Conservation (phyloP, 2,797 vertebrate species). For the Coregonus suidteri region DNA sequence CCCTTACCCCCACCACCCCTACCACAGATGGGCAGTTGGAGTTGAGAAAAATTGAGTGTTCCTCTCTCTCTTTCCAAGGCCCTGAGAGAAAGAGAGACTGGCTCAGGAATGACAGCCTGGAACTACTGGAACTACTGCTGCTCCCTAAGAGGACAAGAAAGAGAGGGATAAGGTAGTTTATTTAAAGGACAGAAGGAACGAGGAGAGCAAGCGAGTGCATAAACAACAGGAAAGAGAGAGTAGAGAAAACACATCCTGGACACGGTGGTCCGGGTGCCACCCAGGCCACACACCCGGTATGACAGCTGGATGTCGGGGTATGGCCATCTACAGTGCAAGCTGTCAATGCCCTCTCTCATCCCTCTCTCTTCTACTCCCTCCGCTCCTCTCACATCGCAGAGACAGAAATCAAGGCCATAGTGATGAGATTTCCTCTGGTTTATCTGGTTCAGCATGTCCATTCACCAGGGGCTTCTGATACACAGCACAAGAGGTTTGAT, state of each 20-base stretch:
- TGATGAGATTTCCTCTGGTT: slow-evolving; percentile 68
- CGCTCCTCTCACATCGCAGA: slow-evolving; percentile 62
- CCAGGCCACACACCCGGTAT: slow-evolving; percentile 53
- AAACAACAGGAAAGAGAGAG: not conserved
- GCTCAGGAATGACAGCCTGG: slow-evolving; percentile 20
- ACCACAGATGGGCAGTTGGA: slow-evolving; percentile 38
- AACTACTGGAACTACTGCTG: slow-evolving; percentile 3
- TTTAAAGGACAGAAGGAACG: slow-evolving; percentile 37
- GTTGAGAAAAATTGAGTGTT: slow-evolving; percentile 14
- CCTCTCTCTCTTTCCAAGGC: slow-evolving; percentile 23
- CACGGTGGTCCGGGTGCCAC: slow-evolving; percentile 38
- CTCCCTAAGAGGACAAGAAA: slow-evolving; percentile 26
- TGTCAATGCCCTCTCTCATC: slow-evolving; percentile 66
- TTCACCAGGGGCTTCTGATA: slow-evolving; percentile 12
- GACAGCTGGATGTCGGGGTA: slow-evolving; percentile 75
- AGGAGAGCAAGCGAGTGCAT: not conserved
- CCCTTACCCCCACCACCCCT: not conserved
- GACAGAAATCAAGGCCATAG: slow-evolving; percentile 69
- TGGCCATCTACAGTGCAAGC: slow-evolving; percentile 77
- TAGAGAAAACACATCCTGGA: slow-evolving; percentile 12
- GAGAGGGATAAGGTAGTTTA: slow-evolving; percentile 26
- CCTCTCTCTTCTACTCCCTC: slow-evolving; percentile 56
- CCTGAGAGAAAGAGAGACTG: slow-evolving; percentile 25
- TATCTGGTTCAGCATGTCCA: slow-evolving; percentile 59
- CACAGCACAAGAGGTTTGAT: slow-evolving; percentile 19